A percentile compares a stretch with the other conserved stretches of the same genome.
Conservation (phyloP, 2,888 invertebrate genomes). For the Latheticus oryzae region DNA sequence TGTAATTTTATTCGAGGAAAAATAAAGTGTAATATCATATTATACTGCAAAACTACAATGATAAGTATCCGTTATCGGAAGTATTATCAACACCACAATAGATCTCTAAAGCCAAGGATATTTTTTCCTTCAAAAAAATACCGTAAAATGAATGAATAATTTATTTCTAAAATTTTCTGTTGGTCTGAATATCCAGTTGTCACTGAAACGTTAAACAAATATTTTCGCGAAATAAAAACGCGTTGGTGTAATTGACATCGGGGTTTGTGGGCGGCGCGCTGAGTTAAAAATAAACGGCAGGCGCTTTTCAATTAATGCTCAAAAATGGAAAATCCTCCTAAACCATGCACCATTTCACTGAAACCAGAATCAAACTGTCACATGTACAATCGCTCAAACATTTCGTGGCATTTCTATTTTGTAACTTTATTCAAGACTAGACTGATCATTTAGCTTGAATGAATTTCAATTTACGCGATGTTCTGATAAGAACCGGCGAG, state of each 20-base stretch:
- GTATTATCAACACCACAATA: too few species aligned
- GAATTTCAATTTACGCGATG: constrained; percentile 63
- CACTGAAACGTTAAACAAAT: constrained; percentile 15
- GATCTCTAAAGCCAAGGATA: too few species aligned
- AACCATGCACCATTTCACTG: constrained; percentile 62
- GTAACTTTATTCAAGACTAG: constrained; percentile 33
- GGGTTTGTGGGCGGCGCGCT: constrained; percentile 24
- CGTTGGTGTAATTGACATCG: constrained; percentile 29
- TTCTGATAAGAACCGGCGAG: constrained; percentile 57
- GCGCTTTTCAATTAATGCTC: constrained; percentile 62
- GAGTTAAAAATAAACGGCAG: constrained; percentile 55
- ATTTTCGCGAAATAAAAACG: constrained; percentile 23
- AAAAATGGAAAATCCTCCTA: constrained; percentile 64
- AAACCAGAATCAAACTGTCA: constrained; percentile 61
- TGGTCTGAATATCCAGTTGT: background rate
- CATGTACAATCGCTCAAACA: constrained; percentile 51
- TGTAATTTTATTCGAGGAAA: too few species aligned
- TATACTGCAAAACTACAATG: too few species aligned
- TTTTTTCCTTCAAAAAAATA: too few species aligned
- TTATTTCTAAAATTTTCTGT: constrained; percentile 16
- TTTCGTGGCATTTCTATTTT: constrained; percentile 21
- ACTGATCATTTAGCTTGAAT: constrained; percentile 53
- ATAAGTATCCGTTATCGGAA: too few species aligned
- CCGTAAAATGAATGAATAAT: constrained; percentile 1
- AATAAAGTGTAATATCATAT: too few species aligned